Conservation (phyloP, 2,797 vertebrate species). For the Balearica regulorum region DNA sequence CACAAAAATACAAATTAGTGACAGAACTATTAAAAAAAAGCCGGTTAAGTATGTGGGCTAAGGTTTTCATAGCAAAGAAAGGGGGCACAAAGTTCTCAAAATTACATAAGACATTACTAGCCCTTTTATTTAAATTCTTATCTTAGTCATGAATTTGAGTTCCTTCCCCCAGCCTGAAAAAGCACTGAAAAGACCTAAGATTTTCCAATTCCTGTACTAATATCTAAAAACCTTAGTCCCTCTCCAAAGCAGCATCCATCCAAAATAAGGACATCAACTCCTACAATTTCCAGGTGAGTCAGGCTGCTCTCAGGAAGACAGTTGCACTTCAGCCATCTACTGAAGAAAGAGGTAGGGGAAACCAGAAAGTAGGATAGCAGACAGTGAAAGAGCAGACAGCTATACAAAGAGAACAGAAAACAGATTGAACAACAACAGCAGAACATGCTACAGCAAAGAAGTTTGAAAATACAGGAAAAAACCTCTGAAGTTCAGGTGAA, state of each 20-base stretch:
- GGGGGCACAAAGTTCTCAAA: neutral
- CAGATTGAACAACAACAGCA: neutral
- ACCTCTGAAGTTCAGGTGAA: neutral
- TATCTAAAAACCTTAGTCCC: neutral
- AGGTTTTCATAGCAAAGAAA: neutral
- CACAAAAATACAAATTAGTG: neutral
- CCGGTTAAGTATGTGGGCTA: neutral
- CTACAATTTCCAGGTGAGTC: neutral
- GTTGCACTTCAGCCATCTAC: neutral
- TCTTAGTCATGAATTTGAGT: neutral
- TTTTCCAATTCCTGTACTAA: neutral
- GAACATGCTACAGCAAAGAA: neutral
- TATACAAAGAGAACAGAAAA: neutral
- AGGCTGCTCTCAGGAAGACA: neutral
- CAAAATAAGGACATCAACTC: neutral
- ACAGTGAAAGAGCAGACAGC: neutral
- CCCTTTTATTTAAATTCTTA: neutral
- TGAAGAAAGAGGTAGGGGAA: neutral
- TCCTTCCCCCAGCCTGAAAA: accelerated
- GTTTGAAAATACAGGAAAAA: neutral
- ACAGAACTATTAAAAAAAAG: neutral
- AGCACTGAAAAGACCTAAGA: neutral
- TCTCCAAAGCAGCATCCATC: neutral
- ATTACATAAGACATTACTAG: neutral
- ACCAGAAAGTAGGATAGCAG: neutral